Percentiles rank a stretch among this genome's conserved stretches.
Conservation (phyloP, 92 coral and sea anemone species). For the Phenganax stokvisi region DNA sequence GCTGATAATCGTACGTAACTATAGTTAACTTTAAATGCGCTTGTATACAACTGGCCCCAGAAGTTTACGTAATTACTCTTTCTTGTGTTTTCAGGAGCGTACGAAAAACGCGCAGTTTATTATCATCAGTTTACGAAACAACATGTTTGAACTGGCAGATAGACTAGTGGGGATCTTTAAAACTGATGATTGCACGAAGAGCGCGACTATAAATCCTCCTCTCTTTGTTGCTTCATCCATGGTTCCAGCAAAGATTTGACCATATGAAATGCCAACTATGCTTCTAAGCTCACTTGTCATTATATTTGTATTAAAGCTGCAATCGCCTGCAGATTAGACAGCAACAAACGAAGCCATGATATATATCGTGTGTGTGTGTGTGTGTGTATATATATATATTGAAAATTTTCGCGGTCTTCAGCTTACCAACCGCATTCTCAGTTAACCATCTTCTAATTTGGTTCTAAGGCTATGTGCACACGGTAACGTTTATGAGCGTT, state of each 20-base stretch:
- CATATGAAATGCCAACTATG: background rate
- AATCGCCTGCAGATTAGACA: too few species aligned
- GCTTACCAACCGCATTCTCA: too few species aligned
- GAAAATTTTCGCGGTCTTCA: too few species aligned
- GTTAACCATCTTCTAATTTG: too few species aligned
- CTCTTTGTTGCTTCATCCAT: constrained; percentile 47
- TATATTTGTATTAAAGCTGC: too few species aligned
- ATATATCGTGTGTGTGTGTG: too few species aligned
- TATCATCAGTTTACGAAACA: constrained; percentile 90
- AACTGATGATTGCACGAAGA: constrained; percentile 91
- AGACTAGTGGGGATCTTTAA: constrained; percentile 88
- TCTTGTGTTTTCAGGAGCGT: constrained; percentile 60
- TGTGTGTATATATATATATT: too few species aligned
- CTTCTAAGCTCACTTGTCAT: too few species aligned
- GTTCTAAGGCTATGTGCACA: too few species aligned
- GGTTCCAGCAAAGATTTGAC: constrained; percentile 14
- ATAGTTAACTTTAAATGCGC: background rate
- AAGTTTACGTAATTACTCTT: background rate
- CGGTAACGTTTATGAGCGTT: too few species aligned
- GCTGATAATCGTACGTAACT: background rate
- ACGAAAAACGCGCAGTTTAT: constrained; percentile 98
- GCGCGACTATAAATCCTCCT: constrained; percentile 81
- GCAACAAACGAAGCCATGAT: too few species aligned
- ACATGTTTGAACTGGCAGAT: constrained; percentile 97
- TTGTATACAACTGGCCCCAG: background rate